Evolutionary conservation across 2,113 vertebrate genomes (phyloP).

Genomic region (Zootoca vivipara): DNA sequence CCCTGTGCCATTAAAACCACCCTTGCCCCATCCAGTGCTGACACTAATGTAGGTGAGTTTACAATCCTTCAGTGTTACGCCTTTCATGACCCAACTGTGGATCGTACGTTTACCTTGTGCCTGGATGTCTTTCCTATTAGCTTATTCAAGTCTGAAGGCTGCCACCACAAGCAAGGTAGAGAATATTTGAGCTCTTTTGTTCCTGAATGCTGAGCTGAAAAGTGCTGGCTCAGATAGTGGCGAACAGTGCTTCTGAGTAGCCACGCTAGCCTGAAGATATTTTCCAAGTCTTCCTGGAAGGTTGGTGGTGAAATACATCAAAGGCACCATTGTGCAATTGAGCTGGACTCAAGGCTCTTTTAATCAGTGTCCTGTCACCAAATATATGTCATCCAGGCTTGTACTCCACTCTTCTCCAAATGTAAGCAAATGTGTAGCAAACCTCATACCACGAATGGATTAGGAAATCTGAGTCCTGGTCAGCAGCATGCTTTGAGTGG

Average conservation of each 20-base stretch:
- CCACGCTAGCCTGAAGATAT: constrained; percentile 91
- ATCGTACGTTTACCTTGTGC: constrained; percentile 94
- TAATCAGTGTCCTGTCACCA: constrained; percentile 96
- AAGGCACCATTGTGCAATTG: constrained; percentile 85
- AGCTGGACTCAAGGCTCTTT: constrained; percentile 95
- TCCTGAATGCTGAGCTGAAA: constrained; percentile 83
- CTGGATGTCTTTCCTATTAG: constrained; percentile 87
- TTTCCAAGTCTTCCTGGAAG: constrained; percentile 93
- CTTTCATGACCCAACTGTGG: constrained; percentile 95
- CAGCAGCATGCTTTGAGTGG: constrained; percentile 92
- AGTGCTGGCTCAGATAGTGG: constrained; percentile 95
- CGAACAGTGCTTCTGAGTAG: constrained; percentile 87
- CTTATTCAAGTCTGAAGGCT: constrained; percentile 79
- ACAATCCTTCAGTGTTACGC: constrained; percentile 92
- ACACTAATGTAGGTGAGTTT: constrained; percentile 93
- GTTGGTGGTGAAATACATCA: constrained; percentile 85
- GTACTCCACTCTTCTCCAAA: constrained; percentile 78
- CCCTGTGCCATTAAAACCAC: constrained; percentile 96
- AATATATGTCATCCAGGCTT: constrained; percentile 87
- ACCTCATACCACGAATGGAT: constrained; percentile 93
- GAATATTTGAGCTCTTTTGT: constrained; percentile 87
- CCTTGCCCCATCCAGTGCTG: constrained; percentile 91
- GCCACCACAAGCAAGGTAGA: constrained; percentile 91
- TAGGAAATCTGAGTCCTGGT: constrained; percentile 92
- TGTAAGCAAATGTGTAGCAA: constrained; percentile 93